Evolutionary conservation across 2,113 vertebrate species (phyloP).

Genomic region (Fregetta grallaria): DNA sequence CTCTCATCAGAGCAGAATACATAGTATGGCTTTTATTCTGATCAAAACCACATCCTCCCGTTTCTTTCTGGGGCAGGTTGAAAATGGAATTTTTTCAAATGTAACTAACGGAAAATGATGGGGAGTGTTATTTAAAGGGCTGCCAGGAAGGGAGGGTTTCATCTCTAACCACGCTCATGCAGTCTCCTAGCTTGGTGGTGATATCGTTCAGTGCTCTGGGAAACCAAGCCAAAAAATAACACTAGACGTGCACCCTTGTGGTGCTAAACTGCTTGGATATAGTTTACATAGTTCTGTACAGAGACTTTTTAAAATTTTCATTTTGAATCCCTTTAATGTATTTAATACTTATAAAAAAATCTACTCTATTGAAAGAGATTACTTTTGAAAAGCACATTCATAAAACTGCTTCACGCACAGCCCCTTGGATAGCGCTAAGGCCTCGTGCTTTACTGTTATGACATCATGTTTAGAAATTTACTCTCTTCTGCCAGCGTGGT

Average conservation of each 20-base stretch:
- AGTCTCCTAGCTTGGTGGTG: not conserved
- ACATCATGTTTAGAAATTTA: constrained; percentile 97
- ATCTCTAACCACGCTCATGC: constrained; percentile 14
- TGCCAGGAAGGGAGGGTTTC: not conserved
- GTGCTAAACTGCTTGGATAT: constrained; percentile 37
- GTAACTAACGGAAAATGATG: not conserved
- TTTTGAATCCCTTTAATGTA: constrained; percentile 57
- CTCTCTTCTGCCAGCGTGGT: constrained; percentile 95
- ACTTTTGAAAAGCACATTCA: constrained; percentile 57
- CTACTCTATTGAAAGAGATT: constrained; percentile 25
- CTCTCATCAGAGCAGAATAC: constrained; percentile 21
- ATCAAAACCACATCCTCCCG: constrained; percentile 4
- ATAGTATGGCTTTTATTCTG: constrained; percentile 61
- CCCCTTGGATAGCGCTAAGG: constrained; percentile 7
- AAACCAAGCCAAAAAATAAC: constrained; percentile 54
- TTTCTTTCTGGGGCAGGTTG: not conserved
- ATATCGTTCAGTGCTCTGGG: not conserved
- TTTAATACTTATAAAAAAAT: constrained; percentile 63
- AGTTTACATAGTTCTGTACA: constrained; percentile 60
- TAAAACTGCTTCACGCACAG: constrained; percentile 46
- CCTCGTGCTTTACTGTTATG: constrained; percentile 75
- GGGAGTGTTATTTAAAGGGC: constrained; percentile 39
- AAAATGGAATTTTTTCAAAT: not conserved
- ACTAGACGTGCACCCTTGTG: constrained; percentile 38
- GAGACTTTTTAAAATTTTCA: constrained; percentile 14